Evolutionary conservation across 2,888 invertebrate species (phyloP), one percentile per base, ranked within the genome.

Genomic region (Rotaria macrura): DNA sequence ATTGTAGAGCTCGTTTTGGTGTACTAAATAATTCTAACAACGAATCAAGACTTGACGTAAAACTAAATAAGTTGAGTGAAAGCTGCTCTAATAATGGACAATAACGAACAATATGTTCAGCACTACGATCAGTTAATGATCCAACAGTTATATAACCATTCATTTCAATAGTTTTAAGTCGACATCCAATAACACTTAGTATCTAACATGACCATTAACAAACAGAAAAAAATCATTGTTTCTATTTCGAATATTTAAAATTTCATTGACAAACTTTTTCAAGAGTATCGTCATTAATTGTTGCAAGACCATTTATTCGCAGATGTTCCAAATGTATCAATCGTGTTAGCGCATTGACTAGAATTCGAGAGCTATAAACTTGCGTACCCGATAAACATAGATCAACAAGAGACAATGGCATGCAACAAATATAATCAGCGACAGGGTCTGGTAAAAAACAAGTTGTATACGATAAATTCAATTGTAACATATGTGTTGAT

Each of bases 111-210:
- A 90, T 87, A 17, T 89, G 87, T 29, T 86, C 84, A 20, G 90
- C 85, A 17, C 89, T 89, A n/a, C 87, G 87, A 84, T 90, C 90
- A 25, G 89, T 89, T 57, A 90, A 85, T 34, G n/a, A 25, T 43
- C 86, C 79, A 6, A 87, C 87, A 49, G 85, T 87, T 25, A 88
- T 87, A 74, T 89, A 87, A 6, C 89, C 89, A 87, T 89, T 89
- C 74, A 90, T 86, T 86, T 90, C 89, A 49, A 90, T 86, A 25
- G 87, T 85, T 14, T 87, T 85, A 49, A 90, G 86, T 20, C 87
- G 86, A 7, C 84, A 84, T 20, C 90, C 90, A 38, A 89, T 87
- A 52, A 88, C 87, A 47, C 88, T 85, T 47, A 89, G 85, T 43
- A 90, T 88, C 90, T 89, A 87, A 25, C 85, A 79, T 49, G n/a